Evolutionary conservation across 2,113 vertebrate species (phyloP), one percentile per base, ranked within the genome.

Genomic region (Rhadina sibilatrix): DNA sequence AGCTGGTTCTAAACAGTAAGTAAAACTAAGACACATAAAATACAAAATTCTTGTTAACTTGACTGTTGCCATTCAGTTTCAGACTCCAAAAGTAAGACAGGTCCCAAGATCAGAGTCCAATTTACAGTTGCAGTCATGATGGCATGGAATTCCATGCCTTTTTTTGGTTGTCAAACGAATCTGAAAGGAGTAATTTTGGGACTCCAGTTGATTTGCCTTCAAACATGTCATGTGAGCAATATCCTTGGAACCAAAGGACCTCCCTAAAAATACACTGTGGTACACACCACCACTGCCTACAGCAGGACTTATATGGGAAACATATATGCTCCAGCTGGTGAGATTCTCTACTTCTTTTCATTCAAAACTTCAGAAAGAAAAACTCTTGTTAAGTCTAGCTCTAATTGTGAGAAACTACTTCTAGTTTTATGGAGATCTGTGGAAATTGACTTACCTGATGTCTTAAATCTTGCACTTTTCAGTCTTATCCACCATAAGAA

Each of bases 81-180:
- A 70, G 46, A 23, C 28, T 40, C 38, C 38, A 15, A 21, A 72
- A 49, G 19, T 19, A 38, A n/a, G 54, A 27, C 0, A 46, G 52
- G 10, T 27, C 12, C 38, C 27, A 30, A 13, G n/a, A 60, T 9
- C 35, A 53, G 64, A 50, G 68, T 31, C n/a, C 28, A 68, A 17
- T 37, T 19, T 15, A 56, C 57, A 88, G 68, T 0, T 47, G 37
- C 52, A 47, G 20, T 8, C 14, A 18, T 6, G 30, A 56, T 25
- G 28, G 17, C 14, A 11, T 5, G 10, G 50, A 28, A 75, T 60
- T 30, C 40, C 28, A 4, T 3, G 38, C 10, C 17, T 42, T 38
- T 11, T 11, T 53, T 7, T 1, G 4, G 15, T 7, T 53, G 42
- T 14, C 30, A 50, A 11, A 35, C 1, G 0, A 56, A 30, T n/a